phyloP scores from a whole-genome alignment of 2,113 vertebrate genomes.

The Recurvirostra avosetta region DNA sequence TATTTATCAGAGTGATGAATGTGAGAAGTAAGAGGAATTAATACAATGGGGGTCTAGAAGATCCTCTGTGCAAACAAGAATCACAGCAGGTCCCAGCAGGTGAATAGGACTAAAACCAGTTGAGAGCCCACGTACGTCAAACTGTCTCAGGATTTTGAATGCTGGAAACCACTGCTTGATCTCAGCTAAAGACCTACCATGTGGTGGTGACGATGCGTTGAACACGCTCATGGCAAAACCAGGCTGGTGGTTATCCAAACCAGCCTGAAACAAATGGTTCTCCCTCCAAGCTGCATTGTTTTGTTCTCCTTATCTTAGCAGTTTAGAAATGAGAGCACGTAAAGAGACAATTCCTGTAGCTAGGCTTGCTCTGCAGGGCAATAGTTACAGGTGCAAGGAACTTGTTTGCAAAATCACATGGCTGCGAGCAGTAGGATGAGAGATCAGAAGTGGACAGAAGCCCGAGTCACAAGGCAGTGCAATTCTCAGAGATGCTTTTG shows the following conservation, averaged over 20 bases:
- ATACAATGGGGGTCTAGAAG: accelerated
- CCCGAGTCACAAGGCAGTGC: background rate
- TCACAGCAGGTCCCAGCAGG: background rate
- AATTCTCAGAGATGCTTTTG: background rate
- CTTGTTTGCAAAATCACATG: background rate
- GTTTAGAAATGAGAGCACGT: background rate
- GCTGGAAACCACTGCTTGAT: background rate
- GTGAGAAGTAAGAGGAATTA: background rate
- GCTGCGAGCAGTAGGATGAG: background rate
- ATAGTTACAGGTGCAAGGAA: background rate
- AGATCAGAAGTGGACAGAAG: background rate
- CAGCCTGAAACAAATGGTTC: background rate
- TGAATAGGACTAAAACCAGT: background rate
- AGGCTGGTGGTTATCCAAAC: background rate
- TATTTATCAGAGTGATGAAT: background rate
- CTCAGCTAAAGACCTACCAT: background rate
- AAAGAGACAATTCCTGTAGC: background rate
- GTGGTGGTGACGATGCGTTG: background rate
- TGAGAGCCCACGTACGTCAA: background rate
- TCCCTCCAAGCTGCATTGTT: background rate
- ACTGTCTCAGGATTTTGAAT: background rate
- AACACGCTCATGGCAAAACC: background rate
- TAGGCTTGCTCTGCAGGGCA: background rate
- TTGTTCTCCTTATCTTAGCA: background rate
- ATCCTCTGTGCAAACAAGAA: background rate